Percentiles rank a stretch among this genome's conserved stretches.
phyloP scores from a whole-genome alignment of 2,888 invertebrate genomes.

The Ormyrus pomaceus region DNA sequence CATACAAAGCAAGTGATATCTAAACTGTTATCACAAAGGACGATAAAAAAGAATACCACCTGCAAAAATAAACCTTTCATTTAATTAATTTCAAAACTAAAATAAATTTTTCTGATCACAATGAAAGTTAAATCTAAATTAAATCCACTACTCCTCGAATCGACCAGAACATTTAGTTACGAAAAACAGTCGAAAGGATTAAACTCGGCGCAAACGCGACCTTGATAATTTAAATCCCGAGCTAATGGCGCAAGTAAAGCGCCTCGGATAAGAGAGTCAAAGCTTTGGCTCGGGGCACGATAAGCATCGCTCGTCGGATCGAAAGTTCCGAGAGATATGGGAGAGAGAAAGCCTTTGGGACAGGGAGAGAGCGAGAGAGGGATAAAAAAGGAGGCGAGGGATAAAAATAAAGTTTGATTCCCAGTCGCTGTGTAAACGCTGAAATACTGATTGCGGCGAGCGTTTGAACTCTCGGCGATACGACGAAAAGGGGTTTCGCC shows the following conservation, averaged over 20 bases:
- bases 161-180: background rate
- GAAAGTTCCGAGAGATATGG: conserved; percentile 27
- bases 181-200: background rate
- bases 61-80: too few species aligned
- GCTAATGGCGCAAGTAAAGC: conserved; percentile 1
- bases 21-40: too few species aligned
- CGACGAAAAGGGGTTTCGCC: conserved; percentile 42
- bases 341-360: background rate
- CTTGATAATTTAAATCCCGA: conserved; percentile 7
- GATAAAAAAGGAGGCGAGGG: conserved; percentile 48
- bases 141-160: background rate
- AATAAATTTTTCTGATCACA: too few species aligned
- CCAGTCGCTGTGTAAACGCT: conserved; percentile 54
- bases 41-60: too few species aligned
- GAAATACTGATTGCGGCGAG: conserved; percentile 56
- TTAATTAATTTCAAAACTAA: too few species aligned
- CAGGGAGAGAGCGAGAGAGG: conserved; percentile 4
- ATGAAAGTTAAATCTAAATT: background rate
- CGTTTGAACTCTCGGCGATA: conserved; percentile 48
- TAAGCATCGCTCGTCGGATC: conserved; percentile 37
- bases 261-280: background rate
- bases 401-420: conserved; percentile 55
- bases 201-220: too few species aligned
- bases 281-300: background rate
- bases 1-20: too few species aligned